These are phyloP conservation scores for Cinclus mexicanus DNA, from an alignment of 2,113 vertebrate genomes.

Conservation along the genomic window DNA sequence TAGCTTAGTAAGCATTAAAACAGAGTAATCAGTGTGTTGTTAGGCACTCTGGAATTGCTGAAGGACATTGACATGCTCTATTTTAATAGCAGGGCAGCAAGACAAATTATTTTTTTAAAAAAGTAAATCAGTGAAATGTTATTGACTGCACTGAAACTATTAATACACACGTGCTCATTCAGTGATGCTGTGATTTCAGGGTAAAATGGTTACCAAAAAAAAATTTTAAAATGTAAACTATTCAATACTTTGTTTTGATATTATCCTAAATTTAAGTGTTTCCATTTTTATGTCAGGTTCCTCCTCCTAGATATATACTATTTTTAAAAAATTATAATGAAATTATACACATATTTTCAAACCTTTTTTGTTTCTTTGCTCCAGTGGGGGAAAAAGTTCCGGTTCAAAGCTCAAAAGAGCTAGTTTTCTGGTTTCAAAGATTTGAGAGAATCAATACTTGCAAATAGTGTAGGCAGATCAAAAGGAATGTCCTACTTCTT, in stretches of 20 bases:
- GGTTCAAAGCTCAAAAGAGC: neutral
- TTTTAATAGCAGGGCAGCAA: neutral
- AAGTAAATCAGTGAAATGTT: neutral
- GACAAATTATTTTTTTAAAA: neutral
- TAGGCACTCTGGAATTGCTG: neutral
- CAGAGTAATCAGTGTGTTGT: neutral
- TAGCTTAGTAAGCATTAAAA: neutral
- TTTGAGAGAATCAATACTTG: neutral
- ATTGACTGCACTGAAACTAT: neutral
- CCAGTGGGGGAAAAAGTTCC: neutral
- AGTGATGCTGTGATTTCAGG: neutral
- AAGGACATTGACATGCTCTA: neutral
- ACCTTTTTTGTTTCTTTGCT: neutral
- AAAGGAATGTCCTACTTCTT: neutral
- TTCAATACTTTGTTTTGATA: neutral
- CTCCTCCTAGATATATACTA: neutral
- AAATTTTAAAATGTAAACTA: neutral
- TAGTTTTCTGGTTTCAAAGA: neutral
- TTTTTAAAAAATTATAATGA: neutral
- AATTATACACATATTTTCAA: neutral
- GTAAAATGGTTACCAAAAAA: neutral
- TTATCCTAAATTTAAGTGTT: neutral
- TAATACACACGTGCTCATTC: neutral
- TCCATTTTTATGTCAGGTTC: neutral
- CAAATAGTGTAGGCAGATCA: neutral